Evolutionary conservation across 2,888 invertebrate species (phyloP).

Genomic region (Polydrusus pterygomalis): DNA sequence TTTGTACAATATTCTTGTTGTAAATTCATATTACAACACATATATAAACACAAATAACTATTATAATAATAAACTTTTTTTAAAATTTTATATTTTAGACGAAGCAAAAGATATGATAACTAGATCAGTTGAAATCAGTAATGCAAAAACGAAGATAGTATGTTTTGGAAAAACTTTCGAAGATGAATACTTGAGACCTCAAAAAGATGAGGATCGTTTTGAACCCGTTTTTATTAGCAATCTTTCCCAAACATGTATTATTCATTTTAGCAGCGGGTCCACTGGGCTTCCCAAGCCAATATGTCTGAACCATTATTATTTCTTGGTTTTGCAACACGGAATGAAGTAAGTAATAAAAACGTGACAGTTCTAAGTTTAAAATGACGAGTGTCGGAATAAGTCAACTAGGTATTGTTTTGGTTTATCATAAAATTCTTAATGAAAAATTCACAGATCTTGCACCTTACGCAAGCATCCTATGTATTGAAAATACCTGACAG

Average conservation of each 20-base stretch:
- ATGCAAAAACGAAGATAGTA: neutral
- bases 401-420: no score
- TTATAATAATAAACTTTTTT: no score
- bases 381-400: no score
- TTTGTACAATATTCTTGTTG: no score
- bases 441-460: no score
- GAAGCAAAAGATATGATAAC: conserved; percentile 5
- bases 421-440: no score
- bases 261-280: conserved; percentile 66
- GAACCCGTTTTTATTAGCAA: conserved; percentile 56
- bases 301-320: conserved; percentile 56
- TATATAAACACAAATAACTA: no score
- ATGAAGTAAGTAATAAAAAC: neutral
- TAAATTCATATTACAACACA: no score
- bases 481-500: no score
- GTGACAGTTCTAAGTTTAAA: no score
- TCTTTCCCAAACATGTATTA: conserved; percentile 57
- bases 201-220: conserved; percentile 62
- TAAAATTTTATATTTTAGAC: conserved; percentile 7
- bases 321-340: neutral
- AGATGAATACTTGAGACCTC: conserved; percentile 59
- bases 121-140: neutral
- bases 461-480: no score
- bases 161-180: conserved; percentile 58
- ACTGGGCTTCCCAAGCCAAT: conserved; percentile 67